A percentile compares a stretch with the other conserved stretches of the same genome.
phyloP scores from a whole-genome alignment of 37 sponge, comb jelly and placozoan species.

The Ephydatia muelleri region DNA sequence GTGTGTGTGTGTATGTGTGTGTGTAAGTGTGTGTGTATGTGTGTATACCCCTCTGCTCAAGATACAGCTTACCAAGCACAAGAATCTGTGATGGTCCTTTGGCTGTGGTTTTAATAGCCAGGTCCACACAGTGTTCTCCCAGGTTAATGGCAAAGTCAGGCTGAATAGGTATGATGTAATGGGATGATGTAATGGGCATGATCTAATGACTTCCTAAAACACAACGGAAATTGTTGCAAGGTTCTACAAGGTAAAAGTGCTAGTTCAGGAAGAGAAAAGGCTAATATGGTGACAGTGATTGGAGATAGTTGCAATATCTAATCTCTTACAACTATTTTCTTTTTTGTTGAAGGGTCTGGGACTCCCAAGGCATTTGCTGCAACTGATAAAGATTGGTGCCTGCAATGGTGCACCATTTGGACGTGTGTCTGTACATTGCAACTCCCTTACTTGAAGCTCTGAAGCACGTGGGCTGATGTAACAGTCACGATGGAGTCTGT shows the following conservation, averaged over 20 bases:
- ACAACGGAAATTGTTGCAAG: too few species aligned
- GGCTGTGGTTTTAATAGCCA: neutral
- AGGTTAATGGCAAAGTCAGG: slow-evolving; percentile 77
- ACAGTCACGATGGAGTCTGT: slow-evolving; percentile 74
- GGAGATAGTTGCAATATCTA: neutral
- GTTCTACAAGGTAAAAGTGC: too few species aligned
- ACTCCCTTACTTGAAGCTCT: slow-evolving; percentile 49
- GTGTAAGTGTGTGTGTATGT: slow-evolving; percentile 4
- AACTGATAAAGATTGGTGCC: neutral
- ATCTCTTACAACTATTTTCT: neutral
- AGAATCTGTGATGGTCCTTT: slow-evolving; percentile 37
- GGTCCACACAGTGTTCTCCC: slow-evolving; percentile 58
- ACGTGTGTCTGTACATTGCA: neutral
- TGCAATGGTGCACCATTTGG: neutral
- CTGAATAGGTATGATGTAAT: slow-evolving; percentile 14
- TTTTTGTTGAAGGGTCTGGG: neutral
- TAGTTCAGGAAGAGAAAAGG: too few species aligned
- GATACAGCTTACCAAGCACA: slow-evolving; percentile 42
- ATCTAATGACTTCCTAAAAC: too few species aligned
- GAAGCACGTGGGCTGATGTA: slow-evolving; percentile 59
- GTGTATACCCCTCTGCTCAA: neutral
- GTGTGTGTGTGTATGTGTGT: neutral
- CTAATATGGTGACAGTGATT: too few species aligned
- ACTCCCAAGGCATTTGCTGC: neutral
- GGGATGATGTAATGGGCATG: too few species aligned